Evolutionary conservation across 2,113 vertebrate species (phyloP), one percentile per base, ranked within the genome.

Genomic region (Phalacrocorax aristotelis): DNA sequence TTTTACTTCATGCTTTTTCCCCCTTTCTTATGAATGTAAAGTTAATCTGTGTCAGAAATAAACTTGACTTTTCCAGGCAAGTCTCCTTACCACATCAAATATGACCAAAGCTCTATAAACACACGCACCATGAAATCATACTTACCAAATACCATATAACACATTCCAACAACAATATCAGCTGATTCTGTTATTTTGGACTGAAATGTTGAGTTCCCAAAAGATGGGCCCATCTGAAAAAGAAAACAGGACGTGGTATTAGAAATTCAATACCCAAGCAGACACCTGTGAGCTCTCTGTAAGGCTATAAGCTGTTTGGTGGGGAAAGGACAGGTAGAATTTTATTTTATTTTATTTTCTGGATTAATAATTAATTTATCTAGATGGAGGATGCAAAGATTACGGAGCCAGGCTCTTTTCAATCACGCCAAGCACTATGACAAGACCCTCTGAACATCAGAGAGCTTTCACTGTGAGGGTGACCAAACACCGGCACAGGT

Each of bases 61-160:
- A 85, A 42, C 7, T 36, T 65, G 22, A 40, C 32, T 60, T 66
- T 42, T 32, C 49, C 25, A 72, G 36, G 72, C 32, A 57, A n/a
- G n/a, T 34, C 68, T 88, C 18, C 36, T 79, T 57, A 75, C 27
- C 13, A 19, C 27, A 62, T 34, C 22, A 87, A 77, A 79, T 46
- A 57, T 0, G 0, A 5, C 5, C 44, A 87, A 57, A 87, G 20
- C 19, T 84, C 61, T 40, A 48, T n/a, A 83, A 76, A 54, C 34
- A 70, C 16, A 16, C 11, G 4, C 23, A 64, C 30, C 26, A 57
- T 29, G 29, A 74, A 65, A 54, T 32, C 34, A 34, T 15, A 96
- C 98, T 98, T 95, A 98, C 98, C 98, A 88, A 98, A 98, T 51
- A 98, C 32, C 23, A 90, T 92, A 89, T 98, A 98, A 61, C 98